Conservation (phyloP, 2,113 vertebrate genomes). For the Zingel zingel region DNA sequence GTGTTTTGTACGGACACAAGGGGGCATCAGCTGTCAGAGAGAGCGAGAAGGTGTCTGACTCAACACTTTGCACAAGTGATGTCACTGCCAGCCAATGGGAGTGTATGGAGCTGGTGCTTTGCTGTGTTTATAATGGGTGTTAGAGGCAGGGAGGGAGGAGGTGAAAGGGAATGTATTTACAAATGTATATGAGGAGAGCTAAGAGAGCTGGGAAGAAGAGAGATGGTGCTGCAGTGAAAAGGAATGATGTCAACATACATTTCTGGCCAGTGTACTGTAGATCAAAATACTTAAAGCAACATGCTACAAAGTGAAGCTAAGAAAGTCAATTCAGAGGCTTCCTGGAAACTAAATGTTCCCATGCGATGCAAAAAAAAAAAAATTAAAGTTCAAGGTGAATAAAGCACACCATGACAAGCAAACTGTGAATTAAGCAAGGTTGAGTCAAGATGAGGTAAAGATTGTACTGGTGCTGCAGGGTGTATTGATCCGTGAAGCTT, state of each 20-base stretch:
- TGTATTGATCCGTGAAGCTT: slow-evolving; percentile 49
- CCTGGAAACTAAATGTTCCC: background rate
- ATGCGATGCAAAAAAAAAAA: background rate
- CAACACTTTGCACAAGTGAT: slow-evolving; percentile 80
- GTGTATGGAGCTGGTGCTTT: slow-evolving; percentile 47
- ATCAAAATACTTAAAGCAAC: slow-evolving; percentile 32
- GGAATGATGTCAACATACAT: slow-evolving; percentile 2
- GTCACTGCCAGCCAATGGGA: slow-evolving; percentile 85
- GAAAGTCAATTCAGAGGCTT: slow-evolving; percentile 10
- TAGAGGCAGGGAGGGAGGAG: background rate
- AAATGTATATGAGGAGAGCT: slow-evolving; percentile 55
- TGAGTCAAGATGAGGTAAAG: slow-evolving; percentile 4
- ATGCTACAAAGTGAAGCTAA: slow-evolving; percentile 24
- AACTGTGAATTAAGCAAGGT: slow-evolving; percentile 14
- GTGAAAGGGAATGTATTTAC: slow-evolving; percentile 34
- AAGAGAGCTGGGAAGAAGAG: background rate
- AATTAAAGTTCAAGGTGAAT: slow-evolving; percentile 10
- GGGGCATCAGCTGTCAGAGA: slow-evolving; percentile 67
- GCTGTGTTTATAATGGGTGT: slow-evolving; percentile 32
- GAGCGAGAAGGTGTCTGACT: slow-evolving; percentile 50
- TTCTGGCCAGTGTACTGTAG: background rate
- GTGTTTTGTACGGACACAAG: slow-evolving; percentile 66
- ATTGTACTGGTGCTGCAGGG: slow-evolving; percentile 14
- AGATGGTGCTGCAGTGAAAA: slow-evolving; percentile 30
- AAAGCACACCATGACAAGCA: background rate